Conservation (phyloP, 2,888 invertebrate species). For the Drosophila atroscutellata region DNA sequence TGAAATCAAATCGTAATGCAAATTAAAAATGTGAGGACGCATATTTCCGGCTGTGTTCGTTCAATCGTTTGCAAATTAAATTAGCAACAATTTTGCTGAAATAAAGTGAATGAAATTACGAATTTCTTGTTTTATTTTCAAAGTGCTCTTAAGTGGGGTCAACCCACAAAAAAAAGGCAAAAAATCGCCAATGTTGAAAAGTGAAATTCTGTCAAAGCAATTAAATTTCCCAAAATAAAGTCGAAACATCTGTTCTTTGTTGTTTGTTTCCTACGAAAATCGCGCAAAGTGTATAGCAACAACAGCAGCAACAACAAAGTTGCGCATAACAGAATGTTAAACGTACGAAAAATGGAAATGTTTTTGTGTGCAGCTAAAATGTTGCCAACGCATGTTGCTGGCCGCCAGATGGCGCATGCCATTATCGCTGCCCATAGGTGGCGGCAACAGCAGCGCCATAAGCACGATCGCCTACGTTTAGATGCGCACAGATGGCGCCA, state of each 20-base stretch:
- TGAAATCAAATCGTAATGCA: conserved; percentile 9
- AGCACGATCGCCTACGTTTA: conserved; percentile 15
- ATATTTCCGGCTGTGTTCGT: conserved; percentile 15
- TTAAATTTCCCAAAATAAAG: conserved; percentile 82
- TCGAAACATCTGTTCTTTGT: conserved; percentile 75
- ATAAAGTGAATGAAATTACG: conserved; percentile 14
- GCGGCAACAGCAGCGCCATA: conserved; percentile 13
- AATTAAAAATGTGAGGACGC: conserved; percentile 15
- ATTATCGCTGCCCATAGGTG: conserved; percentile 32
- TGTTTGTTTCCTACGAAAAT: conserved; percentile 46
- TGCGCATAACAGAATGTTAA: conserved; percentile 42
- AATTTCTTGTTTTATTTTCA: conserved; percentile 5
- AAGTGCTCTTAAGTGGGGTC: conserved; percentile 44
- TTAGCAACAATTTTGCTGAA: conserved; percentile 42
- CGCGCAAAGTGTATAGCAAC: conserved; percentile 44
- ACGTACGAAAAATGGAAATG: conserved; percentile 24
- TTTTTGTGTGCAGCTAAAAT: conserved; percentile 12
- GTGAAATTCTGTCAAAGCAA: conserved; percentile 73
- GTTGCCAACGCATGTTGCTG: conserved; percentile 41
- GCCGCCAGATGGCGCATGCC: conserved; percentile 53
- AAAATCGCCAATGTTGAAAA: conserved; percentile 45
- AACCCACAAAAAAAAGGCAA: conserved; percentile 4
- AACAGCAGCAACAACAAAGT: conserved; percentile 9
- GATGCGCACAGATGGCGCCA: conserved; percentile 37
- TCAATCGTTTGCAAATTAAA: conserved; percentile 19